Conservation (phyloP, 2,113 vertebrate species). For the Odocoileus hemionus region DNA sequence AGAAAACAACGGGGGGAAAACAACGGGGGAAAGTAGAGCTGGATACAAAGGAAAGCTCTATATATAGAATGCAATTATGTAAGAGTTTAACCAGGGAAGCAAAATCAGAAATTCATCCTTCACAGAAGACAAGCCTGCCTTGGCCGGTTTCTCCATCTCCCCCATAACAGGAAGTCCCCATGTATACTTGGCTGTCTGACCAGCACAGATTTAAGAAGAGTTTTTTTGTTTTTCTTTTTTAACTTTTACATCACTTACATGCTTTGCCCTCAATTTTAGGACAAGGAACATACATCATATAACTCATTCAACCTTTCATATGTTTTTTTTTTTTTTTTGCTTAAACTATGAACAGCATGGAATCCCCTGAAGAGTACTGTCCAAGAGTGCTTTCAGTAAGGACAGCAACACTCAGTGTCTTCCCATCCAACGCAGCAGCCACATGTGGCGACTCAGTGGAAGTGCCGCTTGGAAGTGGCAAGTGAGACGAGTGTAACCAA, state of each 20-base stretch:
- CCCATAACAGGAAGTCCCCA: not conserved
- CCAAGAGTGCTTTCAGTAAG: not conserved
- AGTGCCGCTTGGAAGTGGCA: too few species aligned
- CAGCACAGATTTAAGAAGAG: not conserved
- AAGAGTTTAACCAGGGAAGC: conserved; percentile 34
- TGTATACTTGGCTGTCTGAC: not conserved
- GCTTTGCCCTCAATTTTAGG: conserved; percentile 2
- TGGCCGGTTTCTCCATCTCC: not conserved
- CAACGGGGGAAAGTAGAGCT: not conserved
- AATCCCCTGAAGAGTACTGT: not conserved
- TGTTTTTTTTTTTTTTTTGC: not conserved
- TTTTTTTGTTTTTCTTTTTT: not conserved
- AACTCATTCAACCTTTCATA: not conserved
- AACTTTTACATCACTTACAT: not conserved
- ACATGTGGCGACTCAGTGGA: accelerated
- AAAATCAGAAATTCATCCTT: not conserved
- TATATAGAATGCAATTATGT: conserved; percentile 59
- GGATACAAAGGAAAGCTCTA: conserved; percentile 56
- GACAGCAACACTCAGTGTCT: accelerated
- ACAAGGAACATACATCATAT: not conserved
- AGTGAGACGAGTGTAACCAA: accelerated
- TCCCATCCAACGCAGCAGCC: not conserved
- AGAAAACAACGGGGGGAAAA: not conserved
- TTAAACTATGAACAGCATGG: not conserved
- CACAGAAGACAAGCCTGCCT: not conserved